Conservation (phyloP, 2,797 vertebrate species). For the Neomorphus geoffroyi region DNA sequence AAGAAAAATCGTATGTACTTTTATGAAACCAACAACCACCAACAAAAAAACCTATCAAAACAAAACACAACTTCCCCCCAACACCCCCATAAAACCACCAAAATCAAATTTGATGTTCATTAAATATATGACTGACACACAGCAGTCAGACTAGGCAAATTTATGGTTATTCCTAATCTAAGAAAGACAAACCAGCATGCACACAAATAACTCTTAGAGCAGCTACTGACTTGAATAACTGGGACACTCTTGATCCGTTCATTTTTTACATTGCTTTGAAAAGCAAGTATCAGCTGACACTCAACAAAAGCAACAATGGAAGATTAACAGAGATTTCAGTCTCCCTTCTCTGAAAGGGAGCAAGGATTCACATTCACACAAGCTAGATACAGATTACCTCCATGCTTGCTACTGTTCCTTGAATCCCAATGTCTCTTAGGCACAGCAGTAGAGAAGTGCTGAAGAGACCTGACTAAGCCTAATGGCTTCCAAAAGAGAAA, state of each 20-base stretch:
- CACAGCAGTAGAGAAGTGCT: not conserved
- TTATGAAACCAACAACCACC: too few relatives aligned
- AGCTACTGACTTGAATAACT: conserved; percentile 2
- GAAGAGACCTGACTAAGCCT: not conserved
- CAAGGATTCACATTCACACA: not conserved
- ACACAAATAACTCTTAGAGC: not conserved
- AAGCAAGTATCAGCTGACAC: conserved; percentile 13
- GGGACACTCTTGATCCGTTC: not conserved
- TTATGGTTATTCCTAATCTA: too few relatives aligned
- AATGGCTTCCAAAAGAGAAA: not conserved
- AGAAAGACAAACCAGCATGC: fast-evolving
- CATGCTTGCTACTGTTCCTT: not conserved
- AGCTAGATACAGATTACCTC: conserved; percentile 3
- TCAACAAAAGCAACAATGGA: not conserved
- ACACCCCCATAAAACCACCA: too few relatives aligned
- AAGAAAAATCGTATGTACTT: too few relatives aligned
- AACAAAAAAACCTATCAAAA: too few relatives aligned
- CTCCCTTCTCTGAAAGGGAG: not conserved
- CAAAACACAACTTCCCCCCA: too few relatives aligned
- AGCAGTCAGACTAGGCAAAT: too few relatives aligned
- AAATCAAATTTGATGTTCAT: too few relatives aligned
- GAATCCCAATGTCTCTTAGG: not conserved
- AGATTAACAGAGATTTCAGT: not conserved
- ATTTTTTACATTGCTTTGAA: not conserved
- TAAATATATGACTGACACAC: too few relatives aligned